Evolutionary conservation across 1,140 invertebrate species (phyloP), one percentile per base, ranked within the genome.

Genomic region (Sycophila sp.): DNA sequence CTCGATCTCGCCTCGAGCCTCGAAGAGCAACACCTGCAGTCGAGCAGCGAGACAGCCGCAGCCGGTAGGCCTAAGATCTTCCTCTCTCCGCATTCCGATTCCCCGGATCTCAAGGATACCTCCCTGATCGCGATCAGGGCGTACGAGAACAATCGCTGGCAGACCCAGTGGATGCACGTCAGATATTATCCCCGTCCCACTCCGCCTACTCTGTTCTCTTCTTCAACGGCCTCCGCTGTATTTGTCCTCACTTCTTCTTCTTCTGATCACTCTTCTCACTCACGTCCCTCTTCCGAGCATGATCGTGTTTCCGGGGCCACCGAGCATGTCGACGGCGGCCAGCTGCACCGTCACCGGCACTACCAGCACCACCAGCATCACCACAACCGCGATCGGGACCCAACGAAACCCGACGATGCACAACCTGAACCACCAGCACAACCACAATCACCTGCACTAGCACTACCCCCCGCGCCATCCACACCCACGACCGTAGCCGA

Each of bases 361-460:
- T 73, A 73, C 53, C 79, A 78, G 59, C 80, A 78, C 56, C 78
- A 83, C 59, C 83, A 84, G 69, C 75, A 82, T 71, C 82, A 83
- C 72, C 83, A 85, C 69, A 68, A 75, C 72, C 76, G 77, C 73
- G 58, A 60, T 30, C 60, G 60, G 65, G 56, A 77, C 74, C 68
- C 77, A 76, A 75, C 72, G 65, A 45, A 13, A 63, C 28, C 68
- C 65, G n/a, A n/a, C n/a, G 28, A 53, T 34, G 38, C 53, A 58
- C 74, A 65, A 76, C 60, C 73, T n/a, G n/a, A n/a, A n/a, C n/a
- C n/a, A n/a, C n/a, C n/a, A n/a, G n/a, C n/a, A n/a, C n/a, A n/a
- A 79, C 79, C 77, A 75, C 28, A 47, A 69, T 55, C 56, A 70
- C 65, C 78, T 75, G 73, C 76, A 78, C 73, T 74, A 49, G 73